Percentiles rank a stretch among this genome's conserved stretches.
phyloP scores from a whole-genome alignment of 1,140 invertebrate species.

The Fragariocoptes setiger region DNA sequence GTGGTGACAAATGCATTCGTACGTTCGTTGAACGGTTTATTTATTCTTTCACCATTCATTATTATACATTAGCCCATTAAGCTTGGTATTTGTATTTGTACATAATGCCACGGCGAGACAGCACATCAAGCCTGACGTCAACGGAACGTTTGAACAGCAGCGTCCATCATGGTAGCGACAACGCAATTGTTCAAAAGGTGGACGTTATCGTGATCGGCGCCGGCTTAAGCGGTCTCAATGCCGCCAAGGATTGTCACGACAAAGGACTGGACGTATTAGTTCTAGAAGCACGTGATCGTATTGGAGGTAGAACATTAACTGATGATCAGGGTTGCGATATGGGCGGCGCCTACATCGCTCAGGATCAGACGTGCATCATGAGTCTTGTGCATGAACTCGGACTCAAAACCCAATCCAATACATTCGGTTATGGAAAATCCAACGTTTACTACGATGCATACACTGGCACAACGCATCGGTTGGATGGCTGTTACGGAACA shows the following conservation, averaged over 20 bases:
- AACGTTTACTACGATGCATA: not conserved
- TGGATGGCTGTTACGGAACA: no score
- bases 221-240: constrained; percentile 66
- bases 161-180: no score
- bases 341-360: constrained; percentile 14
- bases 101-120: no score
- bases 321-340: constrained; percentile 10
- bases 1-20: no score
- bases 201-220: constrained; percentile 77
- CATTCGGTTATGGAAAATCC: not conserved
- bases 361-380: constrained; percentile 11
- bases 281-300: constrained; percentile 68
- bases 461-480: not conserved
- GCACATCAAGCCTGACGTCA: no score
- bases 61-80: no score
- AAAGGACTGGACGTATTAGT: constrained; percentile 87
- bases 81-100: no score
- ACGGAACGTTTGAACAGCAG: no score
- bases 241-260: constrained; percentile 65
- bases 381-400: constrained; percentile 15
- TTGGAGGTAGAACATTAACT: constrained; percentile 39
- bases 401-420: constrained; percentile 12
- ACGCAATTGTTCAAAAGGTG: no score
- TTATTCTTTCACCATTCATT: no score
- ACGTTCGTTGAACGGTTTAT: no score